Evolutionary conservation across 2,888 invertebrate genomes (phyloP).

Genomic region (Lycophotia porphyrea): DNA sequence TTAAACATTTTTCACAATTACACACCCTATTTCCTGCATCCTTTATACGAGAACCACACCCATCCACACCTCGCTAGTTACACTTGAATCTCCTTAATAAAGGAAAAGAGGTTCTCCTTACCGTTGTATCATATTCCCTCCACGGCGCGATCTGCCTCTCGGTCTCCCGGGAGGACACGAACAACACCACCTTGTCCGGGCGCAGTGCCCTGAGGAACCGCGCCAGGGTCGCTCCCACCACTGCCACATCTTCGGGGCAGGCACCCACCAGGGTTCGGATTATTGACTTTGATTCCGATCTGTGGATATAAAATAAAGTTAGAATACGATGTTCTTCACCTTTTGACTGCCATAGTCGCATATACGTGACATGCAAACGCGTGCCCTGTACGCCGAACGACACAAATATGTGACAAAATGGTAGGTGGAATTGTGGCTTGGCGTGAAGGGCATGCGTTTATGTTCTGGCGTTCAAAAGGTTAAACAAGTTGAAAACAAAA

Average conservation of each 20-base stretch:
- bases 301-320: constrained; percentile 75
- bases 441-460: too few species aligned
- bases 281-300: constrained; percentile 95
- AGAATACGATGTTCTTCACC: background rate
- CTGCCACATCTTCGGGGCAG: constrained; percentile 94
- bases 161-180: constrained; percentile 92
- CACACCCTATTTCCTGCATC: background rate
- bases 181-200: constrained; percentile 92
- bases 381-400: too few species aligned
- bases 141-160: constrained; percentile 93
- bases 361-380: too few species aligned
- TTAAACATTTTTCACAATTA: too few species aligned
- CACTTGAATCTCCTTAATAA: background rate
- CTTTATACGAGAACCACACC: background rate
- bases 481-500: background rate
- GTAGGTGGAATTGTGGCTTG: too few species aligned
- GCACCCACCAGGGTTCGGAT: constrained; percentile 94
- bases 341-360: too few species aligned
- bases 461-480: too few species aligned
- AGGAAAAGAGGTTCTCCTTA: constrained; percentile 76
- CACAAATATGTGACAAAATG: too few species aligned
- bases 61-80: background rate
- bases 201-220: constrained; percentile 93
- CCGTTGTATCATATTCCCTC: constrained; percentile 94
- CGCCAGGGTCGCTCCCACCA: constrained; percentile 94